Conservation (phyloP, 64 coral and sea anemone species). For the Dendronephthya gigantea region DNA sequence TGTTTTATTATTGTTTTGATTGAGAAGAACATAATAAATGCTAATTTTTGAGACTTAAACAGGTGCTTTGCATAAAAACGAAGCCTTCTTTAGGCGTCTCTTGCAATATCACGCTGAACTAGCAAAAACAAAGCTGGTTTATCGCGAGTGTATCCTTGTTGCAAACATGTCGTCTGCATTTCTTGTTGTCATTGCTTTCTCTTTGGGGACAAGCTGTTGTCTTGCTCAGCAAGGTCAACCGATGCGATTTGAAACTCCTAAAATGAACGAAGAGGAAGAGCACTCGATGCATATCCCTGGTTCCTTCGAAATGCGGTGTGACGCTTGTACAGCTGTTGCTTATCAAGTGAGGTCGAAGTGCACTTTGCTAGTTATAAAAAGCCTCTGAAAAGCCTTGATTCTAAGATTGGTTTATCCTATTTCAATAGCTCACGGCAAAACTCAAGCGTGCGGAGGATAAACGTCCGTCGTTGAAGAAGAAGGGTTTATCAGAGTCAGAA, state of each 20-base stretch:
- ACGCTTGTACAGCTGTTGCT: slow-evolving; percentile 82
- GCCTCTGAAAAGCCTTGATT: too few relatives aligned
- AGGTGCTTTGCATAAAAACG: background rate
- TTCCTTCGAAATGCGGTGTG: slow-evolving; percentile 87
- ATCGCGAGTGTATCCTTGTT: background rate
- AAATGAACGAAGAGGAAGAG: slow-evolving; percentile 92
- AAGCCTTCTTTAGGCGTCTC: background rate
- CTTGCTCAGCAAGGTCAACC: slow-evolving; percentile 40
- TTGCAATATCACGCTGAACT: background rate
- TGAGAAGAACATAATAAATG: too few relatives aligned
- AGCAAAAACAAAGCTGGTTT: background rate
- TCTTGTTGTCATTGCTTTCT: background rate
- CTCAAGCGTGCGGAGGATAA: background rate
- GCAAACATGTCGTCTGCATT: background rate
- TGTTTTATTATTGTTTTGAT: too few relatives aligned
- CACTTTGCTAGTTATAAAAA: too few relatives aligned
- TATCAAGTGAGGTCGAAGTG: slow-evolving; percentile 41
- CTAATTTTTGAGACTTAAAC: slow-evolving; percentile 4
- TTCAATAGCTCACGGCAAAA: background rate
- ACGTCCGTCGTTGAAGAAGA: background rate
- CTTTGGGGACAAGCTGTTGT: background rate
- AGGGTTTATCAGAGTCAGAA: background rate
- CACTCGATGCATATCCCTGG: slow-evolving; percentile 78
- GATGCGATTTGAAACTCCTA: slow-evolving; percentile 94
- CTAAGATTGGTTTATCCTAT: background rate